A percentile compares a stretch with the other conserved stretches of the same genome.
Conservation (phyloP, 2,113 vertebrate species). For the Clinocottus analis region DNA sequence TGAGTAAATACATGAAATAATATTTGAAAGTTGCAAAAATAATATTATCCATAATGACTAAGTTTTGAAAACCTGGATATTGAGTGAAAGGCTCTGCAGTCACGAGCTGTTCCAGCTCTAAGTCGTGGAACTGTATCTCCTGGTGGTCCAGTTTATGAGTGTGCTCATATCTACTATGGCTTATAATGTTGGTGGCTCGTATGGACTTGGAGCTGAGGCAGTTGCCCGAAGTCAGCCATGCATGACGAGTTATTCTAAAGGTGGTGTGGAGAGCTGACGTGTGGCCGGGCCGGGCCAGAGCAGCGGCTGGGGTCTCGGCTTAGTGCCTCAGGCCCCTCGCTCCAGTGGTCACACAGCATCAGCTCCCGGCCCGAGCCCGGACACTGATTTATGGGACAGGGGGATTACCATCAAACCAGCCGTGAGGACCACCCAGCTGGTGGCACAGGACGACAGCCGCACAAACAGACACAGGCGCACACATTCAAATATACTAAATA, state of each 20-base stretch:
- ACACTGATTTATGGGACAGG: conserved; percentile 83
- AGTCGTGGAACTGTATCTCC: conserved; percentile 20
- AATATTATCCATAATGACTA: conserved; percentile 9
- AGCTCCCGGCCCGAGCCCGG: conserved; percentile 71
- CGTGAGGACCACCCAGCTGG: conserved; percentile 83
- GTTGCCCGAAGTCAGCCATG: conserved; percentile 64
- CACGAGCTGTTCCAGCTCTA: not conserved
- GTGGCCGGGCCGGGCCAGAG: conserved; percentile 68
- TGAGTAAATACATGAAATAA: conserved; percentile 6
- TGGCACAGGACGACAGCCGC: conserved; percentile 63
- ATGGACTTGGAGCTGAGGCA: conserved; percentile 37
- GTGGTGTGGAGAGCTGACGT: conserved; percentile 78
- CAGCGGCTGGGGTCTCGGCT: conserved; percentile 69
- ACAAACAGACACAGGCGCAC: conserved; percentile 50
- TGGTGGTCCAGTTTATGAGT: not conserved
- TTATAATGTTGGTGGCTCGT: conserved; percentile 20
- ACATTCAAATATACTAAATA: conserved; percentile 39
- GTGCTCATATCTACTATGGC: conserved; percentile 18
- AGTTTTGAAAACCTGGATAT: conserved; percentile 18
- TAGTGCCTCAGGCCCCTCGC: conserved; percentile 70
- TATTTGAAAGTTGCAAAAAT: conserved; percentile 21
- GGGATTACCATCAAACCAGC: conserved; percentile 81
- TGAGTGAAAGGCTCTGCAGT: not conserved
- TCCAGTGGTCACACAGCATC: conserved; percentile 76
- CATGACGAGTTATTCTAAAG: conserved; percentile 77